Conservation (phyloP, 2,888 invertebrate species). For the Opisthograptis luteolata region DNA sequence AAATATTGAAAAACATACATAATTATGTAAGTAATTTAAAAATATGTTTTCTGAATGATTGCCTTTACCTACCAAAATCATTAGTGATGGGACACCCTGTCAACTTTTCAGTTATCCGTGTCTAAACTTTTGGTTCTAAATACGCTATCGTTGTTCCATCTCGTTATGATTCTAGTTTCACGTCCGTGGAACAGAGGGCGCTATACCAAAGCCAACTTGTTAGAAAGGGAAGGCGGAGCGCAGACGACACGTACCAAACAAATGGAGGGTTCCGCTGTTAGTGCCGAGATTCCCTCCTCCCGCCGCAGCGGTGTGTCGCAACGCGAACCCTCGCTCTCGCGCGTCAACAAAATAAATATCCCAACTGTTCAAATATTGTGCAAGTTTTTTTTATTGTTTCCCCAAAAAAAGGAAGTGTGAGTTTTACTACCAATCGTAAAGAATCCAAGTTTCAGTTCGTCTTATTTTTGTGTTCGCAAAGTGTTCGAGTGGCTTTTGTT, state of each 20-base stretch:
- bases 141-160: too few species aligned
- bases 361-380: constrained; percentile 81
- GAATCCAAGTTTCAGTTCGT: constrained; percentile 45
- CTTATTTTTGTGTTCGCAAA: constrained; percentile 69
- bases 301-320: constrained; percentile 36
- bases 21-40: too few species aligned
- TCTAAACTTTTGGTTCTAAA: too few species aligned
- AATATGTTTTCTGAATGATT: too few species aligned
- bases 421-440: constrained; percentile 50
- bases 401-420: constrained; percentile 66
- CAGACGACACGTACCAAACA: constrained; percentile 58
- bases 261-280: constrained; percentile 56
- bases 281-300: constrained; percentile 68
- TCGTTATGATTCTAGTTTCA: constrained; percentile 3
- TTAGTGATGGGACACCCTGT: constrained; percentile 36
- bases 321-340: constrained; percentile 41
- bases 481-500: constrained; percentile 74
- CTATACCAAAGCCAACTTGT: constrained; percentile 36
- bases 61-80: too few species aligned
- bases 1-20: too few species aligned
- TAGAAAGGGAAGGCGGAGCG: constrained; percentile 69
- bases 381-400: constrained; percentile 71
- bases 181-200: constrained; percentile 53
- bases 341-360: constrained; percentile 77
- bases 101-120: constrained; percentile 4